phyloP scores from a whole-genome alignment of 2,113 vertebrate genomes.

The Trogon melanurus region DNA sequence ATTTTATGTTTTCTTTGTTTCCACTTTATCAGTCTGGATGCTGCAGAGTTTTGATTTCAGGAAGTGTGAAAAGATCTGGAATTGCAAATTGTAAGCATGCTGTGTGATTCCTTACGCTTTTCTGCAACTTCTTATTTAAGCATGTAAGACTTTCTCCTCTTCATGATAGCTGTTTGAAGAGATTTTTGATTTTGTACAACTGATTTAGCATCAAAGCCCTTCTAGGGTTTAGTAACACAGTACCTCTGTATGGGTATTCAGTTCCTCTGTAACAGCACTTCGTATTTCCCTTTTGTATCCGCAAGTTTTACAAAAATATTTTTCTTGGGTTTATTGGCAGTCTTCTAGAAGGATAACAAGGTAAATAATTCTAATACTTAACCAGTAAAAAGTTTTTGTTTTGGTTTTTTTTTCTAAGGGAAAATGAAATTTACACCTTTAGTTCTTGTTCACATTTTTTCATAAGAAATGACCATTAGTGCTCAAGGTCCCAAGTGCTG shows the following conservation, averaged over 20 bases:
- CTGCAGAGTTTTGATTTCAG: not conserved
- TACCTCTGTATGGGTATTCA: not conserved
- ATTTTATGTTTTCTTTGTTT: conserved; percentile 13
- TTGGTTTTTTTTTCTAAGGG: not conserved
- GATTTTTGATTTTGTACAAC: not conserved
- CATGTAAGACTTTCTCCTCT: not conserved
- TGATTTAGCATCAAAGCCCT: not conserved
- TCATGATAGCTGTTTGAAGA: not conserved
- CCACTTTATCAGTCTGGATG: not conserved
- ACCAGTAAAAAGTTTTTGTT: not conserved
- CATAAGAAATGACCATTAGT: not conserved
- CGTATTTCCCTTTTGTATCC: not conserved
- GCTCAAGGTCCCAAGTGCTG: not conserved
- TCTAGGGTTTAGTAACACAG: not conserved
- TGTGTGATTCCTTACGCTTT: not conserved
- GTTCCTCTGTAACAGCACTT: not conserved
- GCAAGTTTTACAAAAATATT: not conserved
- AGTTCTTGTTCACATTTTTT: not conserved
- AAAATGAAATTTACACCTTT: not conserved
- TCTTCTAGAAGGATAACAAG: not conserved
- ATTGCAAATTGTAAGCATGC: not conserved
- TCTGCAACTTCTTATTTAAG: not conserved
- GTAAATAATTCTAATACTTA: not conserved
- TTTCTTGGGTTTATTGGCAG: not conserved
- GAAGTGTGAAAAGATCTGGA: not conserved